Conservation (phyloP, 2,888 invertebrate species). For the Ischnus inquisitorius region DNA sequence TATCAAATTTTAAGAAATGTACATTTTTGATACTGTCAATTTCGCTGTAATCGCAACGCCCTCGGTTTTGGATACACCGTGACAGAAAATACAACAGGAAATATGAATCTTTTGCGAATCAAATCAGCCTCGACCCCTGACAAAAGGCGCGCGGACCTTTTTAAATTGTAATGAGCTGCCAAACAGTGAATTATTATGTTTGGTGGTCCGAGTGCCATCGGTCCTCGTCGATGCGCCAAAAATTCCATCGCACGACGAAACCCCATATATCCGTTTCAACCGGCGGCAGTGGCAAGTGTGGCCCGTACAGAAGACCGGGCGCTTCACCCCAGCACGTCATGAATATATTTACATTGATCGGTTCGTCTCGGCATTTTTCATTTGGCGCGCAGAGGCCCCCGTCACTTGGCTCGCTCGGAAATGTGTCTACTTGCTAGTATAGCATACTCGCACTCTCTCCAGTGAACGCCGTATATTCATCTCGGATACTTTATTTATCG, state of each 20-base stretch:
- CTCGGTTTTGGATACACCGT: background rate
- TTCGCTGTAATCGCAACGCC: background rate
- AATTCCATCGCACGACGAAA: conserved; percentile 75
- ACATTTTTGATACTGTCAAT: background rate
- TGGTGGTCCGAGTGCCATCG: conserved; percentile 83
- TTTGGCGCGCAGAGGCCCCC: conserved; percentile 72
- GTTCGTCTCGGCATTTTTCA: conserved; percentile 83
- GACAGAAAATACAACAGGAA: conserved; percentile 33
- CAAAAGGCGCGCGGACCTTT: conserved; percentile 78
- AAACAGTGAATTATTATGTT: conserved; percentile 84
- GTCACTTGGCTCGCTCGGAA: conserved; percentile 75
- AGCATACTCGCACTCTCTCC: conserved; percentile 32
- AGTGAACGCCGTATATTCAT: conserved; percentile 67
- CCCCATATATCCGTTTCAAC: conserved; percentile 64
- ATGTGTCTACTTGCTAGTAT: conserved; percentile 68
- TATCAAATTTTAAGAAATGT: background rate
- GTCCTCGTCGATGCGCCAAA: conserved; percentile 73
- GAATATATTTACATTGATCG: conserved; percentile 86
- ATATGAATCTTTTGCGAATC: conserved; percentile 57
- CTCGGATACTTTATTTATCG: conserved; percentile 82
- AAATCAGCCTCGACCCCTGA: conserved; percentile 54
- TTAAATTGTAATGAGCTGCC: conserved; percentile 86
- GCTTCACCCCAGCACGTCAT: conserved; percentile 83
- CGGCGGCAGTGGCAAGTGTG: conserved; percentile 43
- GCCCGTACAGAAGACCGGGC: conserved; percentile 60